These are phyloP conservation scores for Climacteris rufus DNA, from an alignment of 2,113 vertebrate species.

Conservation along the genomic window DNA sequence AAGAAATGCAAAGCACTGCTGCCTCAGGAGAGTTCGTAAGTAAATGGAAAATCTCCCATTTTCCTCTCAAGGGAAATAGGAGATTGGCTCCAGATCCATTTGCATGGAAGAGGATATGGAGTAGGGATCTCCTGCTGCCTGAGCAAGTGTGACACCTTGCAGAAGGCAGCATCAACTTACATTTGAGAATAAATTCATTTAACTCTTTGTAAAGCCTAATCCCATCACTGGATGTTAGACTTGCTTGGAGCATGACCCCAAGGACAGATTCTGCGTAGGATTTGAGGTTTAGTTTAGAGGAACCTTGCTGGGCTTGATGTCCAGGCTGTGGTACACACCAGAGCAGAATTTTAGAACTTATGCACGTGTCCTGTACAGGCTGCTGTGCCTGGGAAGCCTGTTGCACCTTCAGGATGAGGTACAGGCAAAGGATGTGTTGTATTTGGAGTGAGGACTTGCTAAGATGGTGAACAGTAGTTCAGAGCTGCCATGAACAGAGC, in stretches of 20 bases:
- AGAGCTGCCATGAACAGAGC: background rate
- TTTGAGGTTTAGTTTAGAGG: background rate
- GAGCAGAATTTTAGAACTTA: background rate
- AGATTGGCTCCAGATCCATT: background rate
- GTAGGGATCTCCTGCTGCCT: background rate
- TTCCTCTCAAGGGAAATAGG: background rate
- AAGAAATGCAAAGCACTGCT: background rate
- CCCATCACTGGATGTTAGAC: background rate
- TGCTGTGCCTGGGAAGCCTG: background rate
- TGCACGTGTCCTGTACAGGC: accelerated
- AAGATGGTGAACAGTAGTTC: background rate
- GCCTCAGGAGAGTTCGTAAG: background rate
- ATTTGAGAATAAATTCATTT: background rate
- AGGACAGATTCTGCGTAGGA: accelerated
- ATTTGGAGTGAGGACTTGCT: background rate
- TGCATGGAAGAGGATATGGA: background rate
- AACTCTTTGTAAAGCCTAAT: background rate
- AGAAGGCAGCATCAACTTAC: background rate
- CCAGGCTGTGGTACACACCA: background rate
- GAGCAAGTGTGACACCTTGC: background rate
- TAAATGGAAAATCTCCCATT: background rate
- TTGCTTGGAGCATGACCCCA: background rate
- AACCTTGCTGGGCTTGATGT: background rate
- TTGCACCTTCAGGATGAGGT: background rate
- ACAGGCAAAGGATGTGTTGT: background rate